phyloP scores from a whole-genome alignment of 2,797 vertebrate genomes.

The Pseudochirops cupreus region DNA sequence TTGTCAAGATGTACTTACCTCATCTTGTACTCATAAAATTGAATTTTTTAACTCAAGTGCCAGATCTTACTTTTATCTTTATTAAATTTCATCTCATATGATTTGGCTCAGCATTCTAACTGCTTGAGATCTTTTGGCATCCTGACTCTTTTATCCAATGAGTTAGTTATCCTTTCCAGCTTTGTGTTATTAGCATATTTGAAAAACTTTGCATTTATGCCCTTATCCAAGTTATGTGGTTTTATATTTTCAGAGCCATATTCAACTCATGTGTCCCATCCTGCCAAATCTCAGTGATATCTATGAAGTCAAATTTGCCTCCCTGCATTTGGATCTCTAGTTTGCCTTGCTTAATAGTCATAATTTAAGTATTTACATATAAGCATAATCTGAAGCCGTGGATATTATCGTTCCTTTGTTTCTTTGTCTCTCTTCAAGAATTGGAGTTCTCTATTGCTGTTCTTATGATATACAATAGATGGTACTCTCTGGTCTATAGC shows the following conservation, averaged over 20 bases:
- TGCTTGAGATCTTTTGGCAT: constrained; percentile 1
- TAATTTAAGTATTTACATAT: neutral
- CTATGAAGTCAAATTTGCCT: neutral
- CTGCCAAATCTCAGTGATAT: neutral
- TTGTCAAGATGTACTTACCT: neutral
- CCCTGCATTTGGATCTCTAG: neutral
- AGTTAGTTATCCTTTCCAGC: constrained; percentile 1
- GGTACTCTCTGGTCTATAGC: neutral
- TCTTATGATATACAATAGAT: neutral
- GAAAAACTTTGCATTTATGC: constrained; percentile 6
- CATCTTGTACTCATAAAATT: neutral
- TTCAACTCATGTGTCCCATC: neutral
- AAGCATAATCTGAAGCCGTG: neutral
- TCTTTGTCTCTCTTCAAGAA: constrained; percentile 42
- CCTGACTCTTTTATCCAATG: neutral
- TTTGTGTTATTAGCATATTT: constrained; percentile 15
- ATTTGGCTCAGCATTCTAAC: neutral
- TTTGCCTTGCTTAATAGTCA: neutral
- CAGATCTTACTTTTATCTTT: neutral
- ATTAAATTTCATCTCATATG: constrained; percentile 7
- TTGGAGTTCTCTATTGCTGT: neutral
- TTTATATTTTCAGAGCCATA: constrained; percentile 6
- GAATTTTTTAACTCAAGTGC: neutral
- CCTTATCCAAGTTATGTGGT: constrained; percentile 6
- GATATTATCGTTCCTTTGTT: neutral